Percentiles rank a stretch among this genome's conserved stretches.
phyloP scores from a whole-genome alignment of 1,140 invertebrate species.

The Cherax quadricarinatus region DNA sequence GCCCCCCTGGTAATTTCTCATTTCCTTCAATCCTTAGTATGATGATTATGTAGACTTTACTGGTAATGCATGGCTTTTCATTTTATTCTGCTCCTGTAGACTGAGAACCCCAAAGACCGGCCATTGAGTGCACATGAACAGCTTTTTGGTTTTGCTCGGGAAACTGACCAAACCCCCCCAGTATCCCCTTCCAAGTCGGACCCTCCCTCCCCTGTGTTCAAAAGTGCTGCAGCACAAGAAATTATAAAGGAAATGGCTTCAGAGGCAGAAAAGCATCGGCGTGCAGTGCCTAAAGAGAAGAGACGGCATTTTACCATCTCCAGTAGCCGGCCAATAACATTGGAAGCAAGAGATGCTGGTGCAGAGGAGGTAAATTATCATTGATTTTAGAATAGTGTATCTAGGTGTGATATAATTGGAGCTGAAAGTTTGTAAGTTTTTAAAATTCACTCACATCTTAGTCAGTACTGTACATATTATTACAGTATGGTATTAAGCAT shows the following conservation, averaged over 20 bases:
- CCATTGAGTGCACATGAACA: slow-evolving; percentile 76
- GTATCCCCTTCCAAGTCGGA: slow-evolving; percentile 65
- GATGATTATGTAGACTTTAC: slow-evolving; percentile 5
- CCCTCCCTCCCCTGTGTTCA: slow-evolving; percentile 83
- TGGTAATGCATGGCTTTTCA: slow-evolving; percentile 66
- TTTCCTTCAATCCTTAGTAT: neutral
- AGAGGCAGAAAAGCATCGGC: slow-evolving; percentile 71
- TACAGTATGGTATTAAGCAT: too few species aligned
- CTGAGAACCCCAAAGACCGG: slow-evolving; percentile 73
- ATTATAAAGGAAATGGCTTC: slow-evolving; percentile 88
- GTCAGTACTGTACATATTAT: too few species aligned
- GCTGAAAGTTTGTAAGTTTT: too few species aligned
- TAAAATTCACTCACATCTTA: too few species aligned
- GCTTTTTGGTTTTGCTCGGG: slow-evolving; percentile 76
- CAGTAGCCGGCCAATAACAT: slow-evolving; percentile 79
- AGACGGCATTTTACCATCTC: slow-evolving; percentile 92
- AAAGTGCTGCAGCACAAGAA: slow-evolving; percentile 88
- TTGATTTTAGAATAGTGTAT: neutral
- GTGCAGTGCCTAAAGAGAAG: slow-evolving; percentile 86
- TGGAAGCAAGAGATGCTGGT: slow-evolving; percentile 74
- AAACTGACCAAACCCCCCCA: slow-evolving; percentile 70
- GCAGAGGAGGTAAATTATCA: slow-evolving; percentile 66
- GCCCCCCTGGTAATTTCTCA: neutral
- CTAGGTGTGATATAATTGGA: too few species aligned
- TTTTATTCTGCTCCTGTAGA: slow-evolving; percentile 64